Conservation (phyloP, 2,888 invertebrate species). For the Drosophila kambysellisi region DNA sequence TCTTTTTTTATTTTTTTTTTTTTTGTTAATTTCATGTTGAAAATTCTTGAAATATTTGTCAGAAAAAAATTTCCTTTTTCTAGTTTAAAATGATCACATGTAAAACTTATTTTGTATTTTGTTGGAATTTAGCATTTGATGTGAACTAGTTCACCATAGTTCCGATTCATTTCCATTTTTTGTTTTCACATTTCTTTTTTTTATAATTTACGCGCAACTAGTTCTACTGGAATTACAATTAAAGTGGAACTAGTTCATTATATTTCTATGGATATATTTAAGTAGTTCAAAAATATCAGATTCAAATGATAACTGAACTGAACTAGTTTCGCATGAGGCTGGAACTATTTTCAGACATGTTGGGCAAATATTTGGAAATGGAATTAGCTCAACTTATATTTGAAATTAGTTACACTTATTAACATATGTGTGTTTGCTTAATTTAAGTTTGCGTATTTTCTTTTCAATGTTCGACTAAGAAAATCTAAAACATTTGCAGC, state of each 20-base stretch:
- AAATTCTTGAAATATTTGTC: not conserved
- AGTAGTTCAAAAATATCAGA: not conserved
- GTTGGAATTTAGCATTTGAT: not conserved
- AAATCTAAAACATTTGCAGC: not conserved
- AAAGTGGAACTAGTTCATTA: not conserved
- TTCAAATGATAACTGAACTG: not conserved
- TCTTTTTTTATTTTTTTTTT: not conserved
- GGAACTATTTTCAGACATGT: not conserved
- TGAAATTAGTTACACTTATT: conserved; percentile 3
- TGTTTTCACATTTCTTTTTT: not conserved
- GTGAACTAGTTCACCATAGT: not conserved
- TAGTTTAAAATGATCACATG: not conserved
- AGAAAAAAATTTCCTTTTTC: not conserved
- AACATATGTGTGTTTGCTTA: not conserved
- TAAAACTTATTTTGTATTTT: not conserved
- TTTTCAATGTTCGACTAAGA: not conserved
- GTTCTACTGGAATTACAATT: not conserved
- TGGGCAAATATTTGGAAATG: not conserved
- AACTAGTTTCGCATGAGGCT: not conserved
- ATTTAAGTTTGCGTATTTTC: not conserved
- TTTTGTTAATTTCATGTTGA: not conserved
- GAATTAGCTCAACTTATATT: not conserved
- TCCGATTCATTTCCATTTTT: not conserved
- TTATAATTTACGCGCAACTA: not conserved
- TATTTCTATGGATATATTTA: not conserved